phyloP scores from a whole-genome alignment of 2,113 vertebrate genomes.

The Camelus dromedarius region DNA sequence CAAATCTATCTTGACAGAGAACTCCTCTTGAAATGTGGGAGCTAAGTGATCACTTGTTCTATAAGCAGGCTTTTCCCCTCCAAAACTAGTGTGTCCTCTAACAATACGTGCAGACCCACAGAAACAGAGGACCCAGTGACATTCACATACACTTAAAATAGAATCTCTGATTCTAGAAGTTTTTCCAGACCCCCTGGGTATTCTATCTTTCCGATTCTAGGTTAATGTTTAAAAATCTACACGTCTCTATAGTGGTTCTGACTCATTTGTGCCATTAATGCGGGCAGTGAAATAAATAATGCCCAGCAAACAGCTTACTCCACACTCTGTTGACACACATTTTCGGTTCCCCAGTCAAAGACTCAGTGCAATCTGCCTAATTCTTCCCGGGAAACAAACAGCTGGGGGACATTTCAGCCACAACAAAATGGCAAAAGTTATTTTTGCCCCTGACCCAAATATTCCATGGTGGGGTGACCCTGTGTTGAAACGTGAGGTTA shows the following conservation, averaged over 20 bases:
- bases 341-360: not conserved
- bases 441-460: too few relatives aligned
- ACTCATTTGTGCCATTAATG: not conserved
- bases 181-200: not conserved
- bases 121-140: not conserved
- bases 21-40: not conserved
- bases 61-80: not conserved
- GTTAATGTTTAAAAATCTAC: slow-evolving; percentile 35
- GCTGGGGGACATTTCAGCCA: not conserved
- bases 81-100: not conserved
- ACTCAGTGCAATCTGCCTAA: not conserved
- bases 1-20: not conserved
- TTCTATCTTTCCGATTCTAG: not conserved
- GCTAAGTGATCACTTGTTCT: not conserved
- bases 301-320: not conserved
- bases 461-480: rapidly evolving
- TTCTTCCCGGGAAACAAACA: not conserved
- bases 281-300: not conserved
- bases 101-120: rapidly evolving
- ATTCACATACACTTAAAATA: not conserved
- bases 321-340: not conserved
- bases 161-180: not conserved
- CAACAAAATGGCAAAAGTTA: not conserved
- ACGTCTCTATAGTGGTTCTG: not conserved
- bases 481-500: rapidly evolving